phyloP scores from a whole-genome alignment of 2,113 vertebrate species.

The Eurypyga helias region DNA sequence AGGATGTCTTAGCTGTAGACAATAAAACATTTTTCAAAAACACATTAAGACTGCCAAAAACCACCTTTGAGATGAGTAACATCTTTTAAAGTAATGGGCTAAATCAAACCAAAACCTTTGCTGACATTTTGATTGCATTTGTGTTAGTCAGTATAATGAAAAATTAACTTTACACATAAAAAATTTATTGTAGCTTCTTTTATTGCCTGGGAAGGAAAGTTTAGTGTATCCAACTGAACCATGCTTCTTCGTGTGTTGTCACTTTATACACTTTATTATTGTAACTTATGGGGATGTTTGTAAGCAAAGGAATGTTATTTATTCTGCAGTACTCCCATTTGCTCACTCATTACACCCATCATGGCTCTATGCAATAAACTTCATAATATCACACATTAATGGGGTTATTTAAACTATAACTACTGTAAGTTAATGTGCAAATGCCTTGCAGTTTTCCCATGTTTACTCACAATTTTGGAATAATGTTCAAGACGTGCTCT shows the following conservation, averaged over 20 bases:
- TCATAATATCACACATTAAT: conserved; percentile 57
- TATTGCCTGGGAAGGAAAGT: conserved; percentile 51
- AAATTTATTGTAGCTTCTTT: conserved; percentile 62
- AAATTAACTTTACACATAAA: conserved; percentile 73
- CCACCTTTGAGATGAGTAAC: conserved; percentile 51
- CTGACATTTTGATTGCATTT: conserved; percentile 66
- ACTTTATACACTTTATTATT: conserved; percentile 60
- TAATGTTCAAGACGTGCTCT: conserved; percentile 3
- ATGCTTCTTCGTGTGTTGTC: conserved; percentile 56
- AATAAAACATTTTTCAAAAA: conserved; percentile 53
- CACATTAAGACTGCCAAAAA: conserved; percentile 59
- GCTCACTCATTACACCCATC: conserved; percentile 43
- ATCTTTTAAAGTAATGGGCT: conserved; percentile 51
- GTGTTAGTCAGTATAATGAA: conserved; percentile 59
- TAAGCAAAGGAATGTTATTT: conserved; percentile 64
- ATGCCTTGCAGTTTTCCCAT: conserved; percentile 32
- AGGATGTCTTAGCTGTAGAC: conserved; percentile 3
- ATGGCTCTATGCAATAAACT: conserved; percentile 56
- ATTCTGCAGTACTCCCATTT: conserved; percentile 46
- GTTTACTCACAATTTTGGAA: conserved; percentile 48
- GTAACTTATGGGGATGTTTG: conserved; percentile 67
- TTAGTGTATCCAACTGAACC: conserved; percentile 48
- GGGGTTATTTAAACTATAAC: conserved; percentile 59
- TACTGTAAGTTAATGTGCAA: conserved; percentile 46
- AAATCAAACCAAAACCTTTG: conserved; percentile 66